A percentile compares a stretch with the other conserved stretches of the same genome.
These are phyloP conservation scores for Cataglyphis livida DNA, from an alignment of 2,888 invertebrate genomes.

Conservation along the genomic window DNA sequence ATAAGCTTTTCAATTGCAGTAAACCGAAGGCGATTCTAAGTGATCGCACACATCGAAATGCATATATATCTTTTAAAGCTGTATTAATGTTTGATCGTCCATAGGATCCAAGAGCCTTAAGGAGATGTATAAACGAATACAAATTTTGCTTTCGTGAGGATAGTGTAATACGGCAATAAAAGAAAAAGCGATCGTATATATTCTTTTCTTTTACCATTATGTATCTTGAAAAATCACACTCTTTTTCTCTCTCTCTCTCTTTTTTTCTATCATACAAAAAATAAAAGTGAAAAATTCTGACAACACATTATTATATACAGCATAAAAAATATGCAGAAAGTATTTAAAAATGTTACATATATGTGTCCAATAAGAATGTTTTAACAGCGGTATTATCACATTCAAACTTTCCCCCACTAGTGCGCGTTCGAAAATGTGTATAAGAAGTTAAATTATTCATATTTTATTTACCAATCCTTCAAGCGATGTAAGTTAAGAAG, in stretches of 20 bases:
- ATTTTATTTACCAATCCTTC: constrained; percentile 26
- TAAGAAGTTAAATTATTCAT: constrained; percentile 19
- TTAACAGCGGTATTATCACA: constrained; percentile 29
- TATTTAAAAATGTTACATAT: constrained; percentile 8
- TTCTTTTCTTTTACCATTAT: constrained; percentile 24
- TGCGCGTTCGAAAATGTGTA: not conserved
- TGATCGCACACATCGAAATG: constrained; percentile 47
- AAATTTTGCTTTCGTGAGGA: constrained; percentile 75
- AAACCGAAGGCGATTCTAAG: constrained; percentile 21
- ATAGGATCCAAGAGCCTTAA: constrained; percentile 72
- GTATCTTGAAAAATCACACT: constrained; percentile 18
- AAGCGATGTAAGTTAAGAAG: constrained; percentile 31
- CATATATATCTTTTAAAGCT: constrained; percentile 42
- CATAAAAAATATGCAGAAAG: constrained; percentile 2
- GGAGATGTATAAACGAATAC: constrained; percentile 39
- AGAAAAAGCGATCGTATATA: constrained; percentile 46
- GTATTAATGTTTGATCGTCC: constrained; percentile 69
- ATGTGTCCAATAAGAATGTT: constrained; percentile 33
- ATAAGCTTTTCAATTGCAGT: constrained; percentile 20
- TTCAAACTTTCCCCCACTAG: constrained; percentile 19
- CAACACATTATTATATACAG: constrained; percentile 14
- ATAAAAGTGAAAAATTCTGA: not conserved
- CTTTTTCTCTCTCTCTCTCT: constrained; percentile 7
- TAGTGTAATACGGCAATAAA: constrained; percentile 76
- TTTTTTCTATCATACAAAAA: constrained; percentile 5